phyloP scores from a whole-genome alignment of 2,888 invertebrate genomes.

The Tortrix viridana region DNA sequence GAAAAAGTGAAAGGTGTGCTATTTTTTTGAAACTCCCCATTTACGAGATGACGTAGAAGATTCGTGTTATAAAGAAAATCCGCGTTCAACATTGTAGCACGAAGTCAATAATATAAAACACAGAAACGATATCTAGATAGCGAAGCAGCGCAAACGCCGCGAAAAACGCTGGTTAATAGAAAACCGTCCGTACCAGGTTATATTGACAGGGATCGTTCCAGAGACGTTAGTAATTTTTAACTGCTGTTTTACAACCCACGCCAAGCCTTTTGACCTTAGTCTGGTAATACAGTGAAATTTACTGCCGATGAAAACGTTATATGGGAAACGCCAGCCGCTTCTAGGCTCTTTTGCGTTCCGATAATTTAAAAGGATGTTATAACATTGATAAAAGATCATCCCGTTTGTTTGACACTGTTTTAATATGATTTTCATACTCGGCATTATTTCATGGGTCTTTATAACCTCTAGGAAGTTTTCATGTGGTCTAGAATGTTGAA shows the following conservation, averaged over 20 bases:
- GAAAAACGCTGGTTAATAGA: conserved; percentile 11
- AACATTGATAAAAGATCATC: conserved; percentile 45
- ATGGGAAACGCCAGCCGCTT: conserved; percentile 35
- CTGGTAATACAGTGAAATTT: conserved; percentile 46
- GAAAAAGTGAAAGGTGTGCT: too few relatives aligned
- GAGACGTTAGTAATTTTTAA: conserved; percentile 43
- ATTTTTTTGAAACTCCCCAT: too few relatives aligned
- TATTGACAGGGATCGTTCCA: conserved; percentile 37
- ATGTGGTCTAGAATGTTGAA: too few relatives aligned
- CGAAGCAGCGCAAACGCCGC: conserved; percentile 1
- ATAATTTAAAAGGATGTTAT: conserved; percentile 43
- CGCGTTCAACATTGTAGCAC: neutral
- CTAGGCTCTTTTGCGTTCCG: conserved; percentile 37
- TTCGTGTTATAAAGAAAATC: neutral
- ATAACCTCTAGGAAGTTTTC: too few relatives aligned
- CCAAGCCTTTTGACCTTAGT: conserved; percentile 46
- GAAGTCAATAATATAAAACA: neutral
- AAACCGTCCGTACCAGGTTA: conserved; percentile 9
- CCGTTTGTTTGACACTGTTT: neutral
- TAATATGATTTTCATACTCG: too few relatives aligned
- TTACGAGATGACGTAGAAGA: neutral
- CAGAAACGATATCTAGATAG: neutral
- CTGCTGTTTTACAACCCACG: conserved; percentile 47
- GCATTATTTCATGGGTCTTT: too few relatives aligned
- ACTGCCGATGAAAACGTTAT: conserved; percentile 46